Base-by-base conservation (phyloP, 2,888 invertebrate genomes). In the Sphaerophoria taeniata region DNA sequence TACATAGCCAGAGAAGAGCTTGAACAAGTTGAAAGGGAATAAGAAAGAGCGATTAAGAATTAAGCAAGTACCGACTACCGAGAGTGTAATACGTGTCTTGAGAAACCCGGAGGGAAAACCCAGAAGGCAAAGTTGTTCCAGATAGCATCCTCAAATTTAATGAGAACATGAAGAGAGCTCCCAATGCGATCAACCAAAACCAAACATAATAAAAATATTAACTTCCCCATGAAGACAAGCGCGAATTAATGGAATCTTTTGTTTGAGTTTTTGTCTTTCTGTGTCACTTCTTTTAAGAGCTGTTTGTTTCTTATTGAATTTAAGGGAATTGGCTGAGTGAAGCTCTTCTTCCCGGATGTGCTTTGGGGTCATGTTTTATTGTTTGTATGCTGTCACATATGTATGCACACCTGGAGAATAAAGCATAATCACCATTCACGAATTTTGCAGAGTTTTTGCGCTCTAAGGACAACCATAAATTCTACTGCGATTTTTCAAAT, bases 321-420 rank as follows among this genome's bases (percentile, higher is more conserved):
- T 43, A 11, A 43, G 39, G 72, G 73, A 63, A 69, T 55, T 53
- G 14, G 47, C 36, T 34, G 14, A 33, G 31, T 45, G 14, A 24
- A 24, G 24, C 2, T 24, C 24, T 2, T 24, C 31, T 34, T 63
- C 5, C 14, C 63, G 36, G 16, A 5, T 47, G 11, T 24, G 53
- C 55, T 69, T 74, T 70, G 74, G 58, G 83, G 79, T 74, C 53
- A 65, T 67, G 67, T 53, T 67, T 74, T 51, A 70, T 60, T 24
- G 16, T 60, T 67, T 74, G 79, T 74, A 58, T 65, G 72, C 33
- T 74, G 83, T 83, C 83, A 83, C 83, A 78, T 83, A 65, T 51
- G 51, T 60, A 83, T 83, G 78, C 73, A 34, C 79, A 34, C 79
- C 83, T 83, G 74, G 83, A 74, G 83, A 74, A 74, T 78, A 24